Percentiles rank a stretch among this genome's conserved stretches.
phyloP scores from a whole-genome alignment of 2,797 vertebrate genomes.

The Prunella strophiata region DNA sequence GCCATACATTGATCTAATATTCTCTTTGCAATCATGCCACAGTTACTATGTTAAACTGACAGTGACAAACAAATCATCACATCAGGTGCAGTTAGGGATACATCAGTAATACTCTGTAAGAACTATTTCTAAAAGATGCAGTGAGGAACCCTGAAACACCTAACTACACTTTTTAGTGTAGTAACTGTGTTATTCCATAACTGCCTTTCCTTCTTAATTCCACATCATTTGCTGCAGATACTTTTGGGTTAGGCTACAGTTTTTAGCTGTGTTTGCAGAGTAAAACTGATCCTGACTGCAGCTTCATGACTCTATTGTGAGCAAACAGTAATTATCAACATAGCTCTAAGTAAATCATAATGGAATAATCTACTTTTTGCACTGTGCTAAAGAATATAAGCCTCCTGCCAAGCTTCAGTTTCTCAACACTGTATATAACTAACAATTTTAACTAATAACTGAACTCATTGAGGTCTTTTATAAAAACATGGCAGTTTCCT shows the following conservation, averaged over 20 bases:
- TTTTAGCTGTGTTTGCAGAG: not conserved
- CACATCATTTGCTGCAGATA: not conserved
- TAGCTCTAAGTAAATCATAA: not conserved
- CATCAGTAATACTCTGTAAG: not conserved
- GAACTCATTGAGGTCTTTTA: not conserved
- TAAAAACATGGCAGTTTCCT: not conserved
- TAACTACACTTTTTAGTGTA: not conserved
- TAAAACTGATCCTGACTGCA: not conserved
- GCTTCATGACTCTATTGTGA: not conserved
- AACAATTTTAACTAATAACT: not conserved
- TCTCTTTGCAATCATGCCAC: not conserved
- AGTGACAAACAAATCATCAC: not conserved
- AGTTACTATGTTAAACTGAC: not conserved
- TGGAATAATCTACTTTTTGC: not conserved
- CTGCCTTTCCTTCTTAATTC: not conserved
- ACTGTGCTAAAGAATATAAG: not conserved
- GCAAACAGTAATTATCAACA: not conserved
- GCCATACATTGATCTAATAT: not conserved
- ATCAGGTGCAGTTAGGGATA: not conserved
- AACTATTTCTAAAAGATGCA: not conserved
- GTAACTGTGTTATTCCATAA: not conserved
- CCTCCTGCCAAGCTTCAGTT: not conserved
- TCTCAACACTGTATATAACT: not conserved
- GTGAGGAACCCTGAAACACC: not conserved
- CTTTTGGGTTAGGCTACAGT: not conserved